These are phyloP conservation scores for Scaptodrosophila latifasciaeformis DNA, from an alignment of 2,888 invertebrate species.

Conservation along the genomic window DNA sequence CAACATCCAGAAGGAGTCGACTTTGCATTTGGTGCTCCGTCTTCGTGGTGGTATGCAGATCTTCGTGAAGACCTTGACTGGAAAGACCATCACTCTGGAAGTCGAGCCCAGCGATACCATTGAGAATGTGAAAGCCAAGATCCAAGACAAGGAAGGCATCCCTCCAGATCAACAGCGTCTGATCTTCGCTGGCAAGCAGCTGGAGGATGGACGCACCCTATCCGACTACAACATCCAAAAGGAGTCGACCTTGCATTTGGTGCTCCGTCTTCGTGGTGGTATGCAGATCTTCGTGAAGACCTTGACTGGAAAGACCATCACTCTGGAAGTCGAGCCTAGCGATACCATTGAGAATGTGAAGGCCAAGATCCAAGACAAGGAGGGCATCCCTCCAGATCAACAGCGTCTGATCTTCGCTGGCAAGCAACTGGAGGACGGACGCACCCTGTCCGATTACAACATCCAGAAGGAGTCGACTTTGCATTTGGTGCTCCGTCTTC, in stretches of 20 bases:
- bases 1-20: conserved; percentile 46
- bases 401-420: conserved; percentile 66
- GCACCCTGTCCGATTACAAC: conserved; percentile 61
- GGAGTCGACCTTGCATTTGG: conserved; percentile 62
- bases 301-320: conserved; percentile 57
- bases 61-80: conserved; percentile 61
- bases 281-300: conserved; percentile 66
- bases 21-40: conserved; percentile 42
- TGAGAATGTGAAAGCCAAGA: conserved; percentile 63
- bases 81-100: conserved; percentile 51
- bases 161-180: conserved; percentile 68
- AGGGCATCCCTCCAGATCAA: conserved; percentile 67
- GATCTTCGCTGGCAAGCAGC: conserved; percentile 63
- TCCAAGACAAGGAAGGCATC: conserved; percentile 65
- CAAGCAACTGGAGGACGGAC: conserved; percentile 65
- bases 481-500: conserved; percentile 59
- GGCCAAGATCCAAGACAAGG: conserved; percentile 64
- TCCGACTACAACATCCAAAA: conserved; percentile 68
- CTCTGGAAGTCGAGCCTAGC: conserved; percentile 36
- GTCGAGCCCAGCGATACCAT: conserved; percentile 53
- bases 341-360: conserved; percentile 65
- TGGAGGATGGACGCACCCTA: conserved; percentile 63
- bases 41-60: conserved; percentile 56
- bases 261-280: conserved; percentile 55
- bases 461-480: conserved; percentile 64